Conservation (phyloP, 2,797 vertebrate species). For the Gambelia wislizenii region DNA sequence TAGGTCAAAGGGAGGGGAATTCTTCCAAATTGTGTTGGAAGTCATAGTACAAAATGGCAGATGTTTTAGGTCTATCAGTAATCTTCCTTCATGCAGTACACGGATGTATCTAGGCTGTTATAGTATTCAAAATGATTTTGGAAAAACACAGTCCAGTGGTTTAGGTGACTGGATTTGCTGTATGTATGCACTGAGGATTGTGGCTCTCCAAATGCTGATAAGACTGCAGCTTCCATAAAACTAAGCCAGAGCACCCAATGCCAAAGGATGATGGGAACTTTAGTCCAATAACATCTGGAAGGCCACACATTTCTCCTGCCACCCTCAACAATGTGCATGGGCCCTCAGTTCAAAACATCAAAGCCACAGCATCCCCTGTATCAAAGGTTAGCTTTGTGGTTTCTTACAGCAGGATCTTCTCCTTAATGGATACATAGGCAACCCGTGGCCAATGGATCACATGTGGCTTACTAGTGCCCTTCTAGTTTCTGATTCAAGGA, state of each 20-base stretch:
- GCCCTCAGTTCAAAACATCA: not conserved
- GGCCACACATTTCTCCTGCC: not conserved
- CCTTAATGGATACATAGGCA: not conserved
- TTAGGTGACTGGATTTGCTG: not conserved
- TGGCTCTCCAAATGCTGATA: not conserved
- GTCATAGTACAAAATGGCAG: not conserved
- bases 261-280: not conserved
- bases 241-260: too few relatives aligned
- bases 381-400: not conserved
- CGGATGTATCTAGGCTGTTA: not conserved
- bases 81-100: not conserved
- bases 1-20: not conserved
- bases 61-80: not conserved
- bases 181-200: not conserved
- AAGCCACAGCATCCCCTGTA: not conserved
- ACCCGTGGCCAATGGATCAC: not conserved
- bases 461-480: not conserved
- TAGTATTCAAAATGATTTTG: not conserved
- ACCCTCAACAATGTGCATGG: not conserved
- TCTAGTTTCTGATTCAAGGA: not conserved
- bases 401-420: not conserved
- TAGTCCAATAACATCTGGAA: not conserved
- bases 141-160: not conserved
- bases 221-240: not conserved
- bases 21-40: not conserved